Conservation (phyloP, 1,140 invertebrate genomes). For the Armadillidium nasatum region DNA sequence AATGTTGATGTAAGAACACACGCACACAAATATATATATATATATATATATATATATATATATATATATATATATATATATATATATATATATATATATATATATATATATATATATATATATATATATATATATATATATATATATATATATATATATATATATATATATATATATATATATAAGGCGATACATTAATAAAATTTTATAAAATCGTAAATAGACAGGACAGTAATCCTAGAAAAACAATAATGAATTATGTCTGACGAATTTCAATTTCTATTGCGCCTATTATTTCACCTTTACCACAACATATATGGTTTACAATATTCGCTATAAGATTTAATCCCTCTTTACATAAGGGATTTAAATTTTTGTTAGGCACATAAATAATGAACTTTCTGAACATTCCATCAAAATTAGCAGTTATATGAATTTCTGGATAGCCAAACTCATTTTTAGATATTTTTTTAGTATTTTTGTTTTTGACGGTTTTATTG, state of each 20-base stretch:
- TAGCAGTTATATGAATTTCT: slow-evolving; percentile 42
- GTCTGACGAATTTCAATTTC: slow-evolving; percentile 39
- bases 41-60: too few relatives aligned
- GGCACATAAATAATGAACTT: slow-evolving; percentile 42
- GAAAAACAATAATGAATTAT: neutral
- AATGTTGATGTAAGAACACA: too few relatives aligned
- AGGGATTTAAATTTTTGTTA: slow-evolving; percentile 37
- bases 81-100: too few relatives aligned
- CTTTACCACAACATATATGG: slow-evolving; percentile 39
- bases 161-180: too few relatives aligned
- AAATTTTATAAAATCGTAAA: too few relatives aligned
- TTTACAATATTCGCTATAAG: slow-evolving; percentile 40
- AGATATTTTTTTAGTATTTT: slow-evolving; percentile 32
- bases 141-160: too few relatives aligned
- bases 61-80: too few relatives aligned
- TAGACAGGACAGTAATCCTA: too few relatives aligned
- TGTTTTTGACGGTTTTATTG: slow-evolving; percentile 35
- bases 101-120: too few relatives aligned
- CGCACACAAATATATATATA: too few relatives aligned
- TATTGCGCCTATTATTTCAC: slow-evolving; percentile 40
- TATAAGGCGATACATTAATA: too few relatives aligned
- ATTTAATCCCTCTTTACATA: slow-evolving; percentile 40
- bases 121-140: too few relatives aligned
- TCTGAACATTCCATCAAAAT: slow-evolving; percentile 31
- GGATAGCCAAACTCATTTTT: slow-evolving; percentile 28